A percentile compares a stretch with the other conserved stretches of the same genome.
Evolutionary conservation across 2,888 invertebrate genomes (phyloP).

Genomic region (Agrilus cyanescens): DNA sequence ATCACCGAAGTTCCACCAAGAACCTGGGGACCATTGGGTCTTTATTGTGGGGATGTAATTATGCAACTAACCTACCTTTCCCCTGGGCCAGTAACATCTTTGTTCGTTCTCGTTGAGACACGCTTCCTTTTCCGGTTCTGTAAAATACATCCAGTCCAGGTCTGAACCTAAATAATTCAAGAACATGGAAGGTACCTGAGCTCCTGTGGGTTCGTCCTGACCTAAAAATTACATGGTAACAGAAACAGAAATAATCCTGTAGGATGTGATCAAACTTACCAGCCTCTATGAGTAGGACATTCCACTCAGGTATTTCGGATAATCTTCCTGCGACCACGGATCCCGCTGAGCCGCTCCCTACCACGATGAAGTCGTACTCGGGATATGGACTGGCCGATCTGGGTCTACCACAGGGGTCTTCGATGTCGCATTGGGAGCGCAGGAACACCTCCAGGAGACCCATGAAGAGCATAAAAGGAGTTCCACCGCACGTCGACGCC

Average conservation of each 20-base stretch:
- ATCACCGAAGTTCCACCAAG: slow-evolving; percentile 86
- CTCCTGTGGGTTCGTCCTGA: slow-evolving; percentile 75
- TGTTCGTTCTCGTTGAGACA: slow-evolving; percentile 60
- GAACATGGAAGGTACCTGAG: slow-evolving; percentile 84
- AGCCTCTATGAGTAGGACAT: slow-evolving; percentile 62
- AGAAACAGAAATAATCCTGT: background rate
- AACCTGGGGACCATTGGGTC: slow-evolving; percentile 40
- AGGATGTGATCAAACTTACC: slow-evolving; percentile 31
- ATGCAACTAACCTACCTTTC: slow-evolving; percentile 47
- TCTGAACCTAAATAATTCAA: slow-evolving; percentile 75
- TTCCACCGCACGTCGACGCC: slow-evolving; percentile 73
- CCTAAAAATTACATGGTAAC: slow-evolving; percentile 36
- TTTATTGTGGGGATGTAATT: background rate
- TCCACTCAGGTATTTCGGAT: slow-evolving; percentile 61
- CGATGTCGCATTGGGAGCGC: slow-evolving; percentile 75
- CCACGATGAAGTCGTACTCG: slow-evolving; percentile 65
- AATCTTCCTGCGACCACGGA: slow-evolving; percentile 60
- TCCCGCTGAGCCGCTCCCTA: slow-evolving; percentile 62
- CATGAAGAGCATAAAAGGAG: slow-evolving; percentile 82
- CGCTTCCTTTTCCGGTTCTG: slow-evolving; percentile 68
- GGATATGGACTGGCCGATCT: slow-evolving; percentile 44
- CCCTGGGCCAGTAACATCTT: slow-evolving; percentile 75
- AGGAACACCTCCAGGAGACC: slow-evolving; percentile 76
- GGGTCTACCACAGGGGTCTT: slow-evolving; percentile 73
- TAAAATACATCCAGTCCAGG: slow-evolving; percentile 80